Evolutionary conservation across 2,888 invertebrate genomes (phyloP).

Genomic region (Drosophila koepferae): DNA sequence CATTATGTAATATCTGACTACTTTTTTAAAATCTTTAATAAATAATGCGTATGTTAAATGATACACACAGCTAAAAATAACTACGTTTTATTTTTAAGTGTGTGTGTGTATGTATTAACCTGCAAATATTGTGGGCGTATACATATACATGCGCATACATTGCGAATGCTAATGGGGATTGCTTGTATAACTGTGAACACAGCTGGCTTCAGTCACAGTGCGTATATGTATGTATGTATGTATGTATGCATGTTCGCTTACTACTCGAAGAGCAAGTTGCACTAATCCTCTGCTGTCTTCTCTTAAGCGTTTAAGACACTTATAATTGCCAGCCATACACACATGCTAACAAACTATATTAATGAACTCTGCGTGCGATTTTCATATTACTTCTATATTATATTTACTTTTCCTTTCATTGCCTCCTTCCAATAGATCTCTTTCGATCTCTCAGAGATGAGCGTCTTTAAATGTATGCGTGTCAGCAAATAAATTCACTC

Average conservation of each 20-base stretch:
- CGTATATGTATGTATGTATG: not conserved
- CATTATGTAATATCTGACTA: not conserved
- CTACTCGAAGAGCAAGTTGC: not conserved
- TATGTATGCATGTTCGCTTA: not conserved
- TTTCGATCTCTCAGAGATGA: not conserved
- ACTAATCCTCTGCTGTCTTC: not conserved
- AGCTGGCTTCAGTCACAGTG: not conserved
- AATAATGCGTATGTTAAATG: not conserved
- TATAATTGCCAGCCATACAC: not conserved
- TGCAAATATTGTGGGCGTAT: not conserved
- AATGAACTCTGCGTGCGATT: not conserved
- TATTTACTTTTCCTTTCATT: not conserved
- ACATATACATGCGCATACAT: not conserved
- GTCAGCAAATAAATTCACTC: not conserved
- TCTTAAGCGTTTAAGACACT: not conserved
- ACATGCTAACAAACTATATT: not conserved
- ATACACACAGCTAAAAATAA: not conserved
- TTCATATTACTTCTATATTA: not conserved
- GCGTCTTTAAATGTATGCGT: not conserved
- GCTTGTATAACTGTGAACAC: not conserved
- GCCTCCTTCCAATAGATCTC: not conserved
- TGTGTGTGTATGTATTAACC: not conserved
- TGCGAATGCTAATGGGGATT: not conserved
- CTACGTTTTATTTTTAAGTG: not conserved
- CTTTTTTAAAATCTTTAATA: not conserved